These are phyloP conservation scores for Sialis lutaria DNA, from an alignment of 2,888 invertebrate genomes.

Conservation along the genomic window DNA sequence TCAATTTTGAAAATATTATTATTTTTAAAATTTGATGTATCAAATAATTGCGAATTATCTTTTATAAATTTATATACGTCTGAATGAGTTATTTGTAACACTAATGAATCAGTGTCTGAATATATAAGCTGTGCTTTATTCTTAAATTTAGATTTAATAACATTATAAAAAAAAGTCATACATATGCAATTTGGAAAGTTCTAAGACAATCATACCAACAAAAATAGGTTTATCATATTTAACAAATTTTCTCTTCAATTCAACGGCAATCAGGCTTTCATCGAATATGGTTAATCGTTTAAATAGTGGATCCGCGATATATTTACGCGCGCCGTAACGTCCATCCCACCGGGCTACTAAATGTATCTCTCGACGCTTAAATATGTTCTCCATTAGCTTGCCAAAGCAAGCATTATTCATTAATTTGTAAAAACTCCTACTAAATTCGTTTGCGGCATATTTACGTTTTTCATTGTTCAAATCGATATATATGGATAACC, in stretches of 20 bases:
- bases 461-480: constrained; percentile 8
- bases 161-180: constrained; percentile 10
- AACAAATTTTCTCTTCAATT: constrained; percentile 6
- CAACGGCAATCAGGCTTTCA: constrained; percentile 10
- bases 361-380: constrained; percentile 8
- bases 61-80: constrained; percentile 8
- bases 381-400: constrained; percentile 11
- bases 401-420: constrained; percentile 9
- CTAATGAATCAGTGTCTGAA: constrained; percentile 8
- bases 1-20: constrained; percentile 3
- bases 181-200: constrained; percentile 9
- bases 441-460: constrained; percentile 7
- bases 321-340: not conserved
- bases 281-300: constrained; percentile 4
- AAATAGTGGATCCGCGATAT: not conserved
- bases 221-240: constrained; percentile 10
- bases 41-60: constrained; percentile 5
- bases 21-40: constrained; percentile 3
- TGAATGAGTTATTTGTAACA: constrained; percentile 6
- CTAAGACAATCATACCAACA: constrained; percentile 9
- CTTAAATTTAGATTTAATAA: constrained; percentile 4
- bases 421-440: constrained; percentile 11
- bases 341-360: constrained; percentile 7
- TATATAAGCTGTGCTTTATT: constrained; percentile 5
- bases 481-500: constrained; percentile 14